Base-by-base conservation (phyloP, 2,797 vertebrate genomes). In the Sebastes nivosus region DNA sequence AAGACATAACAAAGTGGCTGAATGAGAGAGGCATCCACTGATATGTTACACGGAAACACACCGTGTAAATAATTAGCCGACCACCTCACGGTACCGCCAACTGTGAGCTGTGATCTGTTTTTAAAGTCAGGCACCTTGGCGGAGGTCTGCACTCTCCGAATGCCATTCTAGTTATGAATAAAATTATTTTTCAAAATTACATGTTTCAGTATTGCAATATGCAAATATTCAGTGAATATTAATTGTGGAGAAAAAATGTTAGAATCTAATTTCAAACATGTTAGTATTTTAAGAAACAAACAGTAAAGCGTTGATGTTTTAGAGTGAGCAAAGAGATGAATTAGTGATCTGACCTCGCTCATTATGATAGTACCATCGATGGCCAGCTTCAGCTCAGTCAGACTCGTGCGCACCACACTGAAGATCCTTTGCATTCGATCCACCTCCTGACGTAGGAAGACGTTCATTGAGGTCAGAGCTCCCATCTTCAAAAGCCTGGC, bases 361-460 rank as follows among this genome's bases (percentile, higher is more conserved):
- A 97, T 97, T 75, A 97, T 95, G 83, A 97, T 96, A 2, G 96
- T 96, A 22, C 97, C 96, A 63, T 97, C 97, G 22, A 97, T 97
- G 61, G 96, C 96, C 82, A 97, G 32, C 75, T 96, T 96, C 65
- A 97, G 94, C 57, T 97, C 96, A 69, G 55, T 93, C 87, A 97
- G 75, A 84, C 94, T 97, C 13, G 0, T 87, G 38, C 95, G 94
- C 69, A 97, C 88, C 64, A 94, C 67, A 5, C 93, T 75, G 67
- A 97, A 96, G 77, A 97, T 94, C 72, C 68, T 97, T 80, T 97
- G 97, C 96, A 97, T 97, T 75, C 95, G 92, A 84, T 97, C 97
- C 64, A 97, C 96, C 89, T 97, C 97, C 94, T 97, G 97, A 16
- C 94, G 92, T 58, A 97, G 95, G 85, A 97, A 97, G 91, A 97